phyloP scores from a whole-genome alignment of 2,797 vertebrate species.

The Ibycter americanus region DNA sequence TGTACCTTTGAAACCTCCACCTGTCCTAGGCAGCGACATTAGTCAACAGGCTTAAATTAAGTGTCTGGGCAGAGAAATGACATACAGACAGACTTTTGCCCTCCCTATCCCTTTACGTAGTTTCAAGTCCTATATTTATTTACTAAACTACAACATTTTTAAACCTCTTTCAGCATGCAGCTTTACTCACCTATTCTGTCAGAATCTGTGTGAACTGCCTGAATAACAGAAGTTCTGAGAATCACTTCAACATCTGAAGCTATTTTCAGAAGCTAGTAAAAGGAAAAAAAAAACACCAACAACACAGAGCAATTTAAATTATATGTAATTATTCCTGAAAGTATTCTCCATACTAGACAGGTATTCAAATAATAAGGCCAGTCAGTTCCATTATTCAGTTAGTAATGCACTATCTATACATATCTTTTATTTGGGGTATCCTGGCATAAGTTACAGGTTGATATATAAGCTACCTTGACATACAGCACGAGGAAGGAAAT shows the following conservation, averaged over 20 bases:
- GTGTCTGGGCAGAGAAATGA: neutral
- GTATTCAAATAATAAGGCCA: neutral
- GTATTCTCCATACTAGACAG: neutral
- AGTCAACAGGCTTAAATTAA: neutral
- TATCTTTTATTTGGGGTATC: neutral
- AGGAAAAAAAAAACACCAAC: neutral
- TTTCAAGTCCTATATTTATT: neutral
- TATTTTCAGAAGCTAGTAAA: constrained; percentile 73
- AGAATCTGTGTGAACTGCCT: constrained; percentile 75
- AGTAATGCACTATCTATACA: neutral
- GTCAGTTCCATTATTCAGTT: neutral
- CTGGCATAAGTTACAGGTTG: neutral
- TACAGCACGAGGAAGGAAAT: neutral
- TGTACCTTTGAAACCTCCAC: neutral
- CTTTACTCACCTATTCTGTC: constrained; percentile 71
- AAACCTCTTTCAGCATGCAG: neutral
- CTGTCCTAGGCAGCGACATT: neutral
- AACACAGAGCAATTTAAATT: neutral
- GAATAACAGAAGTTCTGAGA: constrained; percentile 80
- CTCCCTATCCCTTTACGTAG: neutral
- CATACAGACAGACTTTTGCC: neutral
- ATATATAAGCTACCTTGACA: neutral
- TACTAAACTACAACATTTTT: neutral
- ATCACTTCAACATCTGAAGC: constrained; percentile 80
- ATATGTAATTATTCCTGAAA: neutral